A percentile compares a stretch with the other conserved stretches of the same genome.
phyloP scores from a whole-genome alignment of 2,113 vertebrate species.

The Coturnix japonica region DNA sequence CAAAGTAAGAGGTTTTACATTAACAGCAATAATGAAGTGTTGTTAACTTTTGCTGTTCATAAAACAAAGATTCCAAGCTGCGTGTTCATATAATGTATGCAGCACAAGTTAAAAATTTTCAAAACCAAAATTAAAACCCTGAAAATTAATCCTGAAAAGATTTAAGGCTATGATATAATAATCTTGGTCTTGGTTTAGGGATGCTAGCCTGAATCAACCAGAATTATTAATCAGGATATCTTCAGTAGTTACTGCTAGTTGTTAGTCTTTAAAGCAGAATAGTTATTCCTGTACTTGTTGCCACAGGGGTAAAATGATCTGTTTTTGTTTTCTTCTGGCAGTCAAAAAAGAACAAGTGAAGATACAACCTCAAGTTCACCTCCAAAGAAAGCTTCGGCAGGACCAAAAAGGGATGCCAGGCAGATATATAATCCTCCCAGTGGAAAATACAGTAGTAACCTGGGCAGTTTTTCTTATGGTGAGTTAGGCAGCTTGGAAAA shows the following conservation, averaged over 20 bases:
- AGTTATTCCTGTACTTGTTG: not conserved
- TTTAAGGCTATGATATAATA: not conserved
- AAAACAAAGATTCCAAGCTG: not conserved
- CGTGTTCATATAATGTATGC: not conserved
- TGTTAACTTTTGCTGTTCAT: not conserved
- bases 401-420: slow-evolving; percentile 92
- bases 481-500: slow-evolving; percentile 71
- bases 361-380: slow-evolving; percentile 83
- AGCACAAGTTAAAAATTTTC: not conserved
- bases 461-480: slow-evolving; percentile 94
- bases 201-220: not conserved
- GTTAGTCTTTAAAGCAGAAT: not conserved
- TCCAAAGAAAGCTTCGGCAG: slow-evolving; percentile 87
- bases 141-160: not conserved
- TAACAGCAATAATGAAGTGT: accelerated
- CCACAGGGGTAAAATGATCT: not conserved
- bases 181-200: not conserved
- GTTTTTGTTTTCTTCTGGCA: slow-evolving; percentile 63
- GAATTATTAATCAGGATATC: not conserved
- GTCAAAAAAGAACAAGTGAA: slow-evolving; percentile 89
- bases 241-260: not conserved
- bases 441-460: slow-evolving; percentile 95
- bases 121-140: not conserved
- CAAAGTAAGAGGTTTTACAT: slow-evolving; percentile 76
- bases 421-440: slow-evolving; percentile 99